Base-by-base conservation (phyloP, 2,888 invertebrate genomes). In the Odontocolon sp. region DNA sequence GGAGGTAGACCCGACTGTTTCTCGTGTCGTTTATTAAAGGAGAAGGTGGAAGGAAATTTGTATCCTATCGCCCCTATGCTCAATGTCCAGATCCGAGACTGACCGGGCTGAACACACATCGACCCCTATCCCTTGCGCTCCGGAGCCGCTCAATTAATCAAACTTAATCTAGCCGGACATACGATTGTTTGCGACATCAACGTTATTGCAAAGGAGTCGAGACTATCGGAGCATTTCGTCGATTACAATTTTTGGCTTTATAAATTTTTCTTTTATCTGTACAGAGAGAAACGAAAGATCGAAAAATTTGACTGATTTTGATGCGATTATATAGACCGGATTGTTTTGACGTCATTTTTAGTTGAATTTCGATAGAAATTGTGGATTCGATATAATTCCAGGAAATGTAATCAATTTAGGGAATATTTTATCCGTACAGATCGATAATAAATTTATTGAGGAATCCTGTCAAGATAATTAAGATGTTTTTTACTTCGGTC, bases 81-180 rank as follows among this genome's bases (percentile, higher is more conserved):
- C 42, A 42, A 11, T 52, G 18, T 16, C 14, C 31, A 59, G 59
- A 59, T 14, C 16, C 47, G 31, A 33, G 42, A 57, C 68, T 21
- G 63, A 50, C 11, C 45, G 33, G 52, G 63, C 45, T 45, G 42
- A 63, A 40, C 63, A 63, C 63, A 71, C 70, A 45, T 56, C 45
- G 63, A 71, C 63, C 70, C 63, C 45, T 66, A 59, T 68, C 68
- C 45, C 68, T 68, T 14, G 68, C 57, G 47, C 31, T 23, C 16
- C 45, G 18, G 2, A 21, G 5, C n/a, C 38, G 38, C 59, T 40
- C 68, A 38, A 50, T 59, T 59, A 59, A 69, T 69, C 68, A 69
- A 38, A 59, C 36, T 26, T 28, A 59, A 59, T 50, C 36, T 38
- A 28, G 26, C n/a, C 50, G 36, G 31, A 64, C 31, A 14, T 4